Evolutionary conservation across 1,140 invertebrate genomes (phyloP).

Genomic region (Dendrolimus punctatus): DNA sequence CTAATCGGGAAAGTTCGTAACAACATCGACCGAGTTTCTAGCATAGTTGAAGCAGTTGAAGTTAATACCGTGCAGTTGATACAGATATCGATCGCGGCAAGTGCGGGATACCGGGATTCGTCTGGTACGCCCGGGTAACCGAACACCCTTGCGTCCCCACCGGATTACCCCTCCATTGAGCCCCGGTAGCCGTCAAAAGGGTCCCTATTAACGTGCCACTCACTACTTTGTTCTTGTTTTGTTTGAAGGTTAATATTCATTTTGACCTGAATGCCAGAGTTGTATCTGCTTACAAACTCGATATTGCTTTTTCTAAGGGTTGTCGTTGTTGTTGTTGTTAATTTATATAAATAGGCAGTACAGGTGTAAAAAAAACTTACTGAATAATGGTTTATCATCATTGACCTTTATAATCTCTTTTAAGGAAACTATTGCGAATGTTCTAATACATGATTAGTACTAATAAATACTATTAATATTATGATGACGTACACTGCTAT

Average conservation of each 20-base stretch:
- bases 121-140: slow-evolving; percentile 52
- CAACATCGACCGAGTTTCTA: slow-evolving; percentile 63
- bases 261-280: slow-evolving; percentile 43
- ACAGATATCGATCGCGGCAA: slow-evolving; percentile 66
- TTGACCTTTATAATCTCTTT: too few relatives aligned
- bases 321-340: too few relatives aligned
- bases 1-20: slow-evolving; percentile 66
- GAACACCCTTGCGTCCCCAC: slow-evolving; percentile 18
- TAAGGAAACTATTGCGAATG: too few relatives aligned
- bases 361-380: too few relatives aligned
- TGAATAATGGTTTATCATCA: too few relatives aligned
- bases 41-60: slow-evolving; percentile 35
- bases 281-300: slow-evolving; percentile 3
- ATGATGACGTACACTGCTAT: too few relatives aligned
- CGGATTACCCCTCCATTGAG: slow-evolving; percentile 16
- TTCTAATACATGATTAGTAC: too few relatives aligned
- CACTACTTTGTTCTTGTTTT: slow-evolving; percentile 66
- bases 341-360: too few relatives aligned
- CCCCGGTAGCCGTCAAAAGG: slow-evolving; percentile 31
- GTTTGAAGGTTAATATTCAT: slow-evolving; percentile 69
- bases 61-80: slow-evolving; percentile 58
- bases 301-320: too few relatives aligned
- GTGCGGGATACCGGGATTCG: slow-evolving; percentile 58
- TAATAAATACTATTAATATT: too few relatives aligned
- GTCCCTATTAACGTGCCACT: slow-evolving; percentile 50